Evolutionary conservation across 2,888 invertebrate species (phyloP).

Genomic region (Ochropleura plecta): DNA sequence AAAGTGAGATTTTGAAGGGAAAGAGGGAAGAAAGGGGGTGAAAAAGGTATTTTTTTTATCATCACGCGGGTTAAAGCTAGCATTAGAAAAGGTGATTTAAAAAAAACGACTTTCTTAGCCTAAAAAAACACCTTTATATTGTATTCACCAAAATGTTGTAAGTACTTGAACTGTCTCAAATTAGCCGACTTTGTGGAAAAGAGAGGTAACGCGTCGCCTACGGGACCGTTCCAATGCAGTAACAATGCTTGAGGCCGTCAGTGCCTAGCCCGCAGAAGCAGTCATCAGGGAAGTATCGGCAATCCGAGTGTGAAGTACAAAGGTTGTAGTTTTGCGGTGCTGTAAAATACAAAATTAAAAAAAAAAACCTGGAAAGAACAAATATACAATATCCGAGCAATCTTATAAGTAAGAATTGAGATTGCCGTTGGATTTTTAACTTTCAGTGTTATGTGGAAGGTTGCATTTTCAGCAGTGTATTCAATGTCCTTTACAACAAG

Average conservation of each 20-base stretch:
- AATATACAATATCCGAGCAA: background rate
- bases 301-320: conserved; percentile 26
- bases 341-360: conserved; percentile 12
- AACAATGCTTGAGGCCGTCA: conserved; percentile 34
- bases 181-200: background rate
- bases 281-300: conserved; percentile 16
- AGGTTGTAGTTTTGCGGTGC: conserved; percentile 33
- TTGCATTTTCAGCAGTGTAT: no score
- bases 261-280: conserved; percentile 39
- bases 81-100: no score
- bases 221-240: conserved; percentile 21
- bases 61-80: no score
- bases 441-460: background rate
- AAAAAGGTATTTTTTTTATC: no score
- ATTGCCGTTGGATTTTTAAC: background rate
- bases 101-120: no score
- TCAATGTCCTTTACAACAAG: no score
- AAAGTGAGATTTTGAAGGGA: no score
- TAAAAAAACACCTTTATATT: no score
- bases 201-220: background rate
- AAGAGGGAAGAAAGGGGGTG: no score
- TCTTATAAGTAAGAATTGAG: no score
- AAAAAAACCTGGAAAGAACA: background rate
- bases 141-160: background rate
- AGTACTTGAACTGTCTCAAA: background rate